Percentiles rank a stretch among this genome's conserved stretches.
Evolutionary conservation across 2,888 invertebrate species (phyloP).

Genomic region (Lasius fuliginosus): DNA sequence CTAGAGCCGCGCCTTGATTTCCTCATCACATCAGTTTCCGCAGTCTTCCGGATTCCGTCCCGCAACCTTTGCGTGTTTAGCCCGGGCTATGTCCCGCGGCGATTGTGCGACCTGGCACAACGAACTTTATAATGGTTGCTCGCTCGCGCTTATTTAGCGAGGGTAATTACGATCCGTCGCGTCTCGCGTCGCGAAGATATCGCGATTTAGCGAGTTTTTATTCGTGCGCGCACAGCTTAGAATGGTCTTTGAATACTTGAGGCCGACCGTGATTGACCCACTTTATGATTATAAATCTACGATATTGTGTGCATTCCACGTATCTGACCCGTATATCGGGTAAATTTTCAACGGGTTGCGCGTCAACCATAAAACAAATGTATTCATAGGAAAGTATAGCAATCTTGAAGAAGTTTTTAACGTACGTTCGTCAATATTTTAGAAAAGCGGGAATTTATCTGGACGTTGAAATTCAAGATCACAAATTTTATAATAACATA

Average conservation of each 20-base stretch:
- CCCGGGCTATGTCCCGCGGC: slow-evolving; percentile 13
- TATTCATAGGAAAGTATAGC: neutral
- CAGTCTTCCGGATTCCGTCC: slow-evolving; percentile 53
- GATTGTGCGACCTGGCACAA: slow-evolving; percentile 48
- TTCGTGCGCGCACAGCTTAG: neutral
- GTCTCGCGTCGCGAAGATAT: neutral
- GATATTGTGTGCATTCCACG: neutral
- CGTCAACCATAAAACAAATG: neutral
- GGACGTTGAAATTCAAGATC: slow-evolving; percentile 20
- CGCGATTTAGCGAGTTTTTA: neutral
- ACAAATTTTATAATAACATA: neutral
- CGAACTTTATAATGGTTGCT: slow-evolving; percentile 49
- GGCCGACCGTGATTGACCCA: slow-evolving; percentile 34
- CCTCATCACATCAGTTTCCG: slow-evolving; percentile 26
- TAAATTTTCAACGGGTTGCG: neutral
- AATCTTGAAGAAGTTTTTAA: neutral
- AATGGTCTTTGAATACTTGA: slow-evolving; percentile 4
- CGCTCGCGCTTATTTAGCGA: slow-evolving; percentile 31
- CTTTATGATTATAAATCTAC: slow-evolving; percentile 30
- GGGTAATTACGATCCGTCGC: slow-evolving; percentile 36
- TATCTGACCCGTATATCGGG: neutral
- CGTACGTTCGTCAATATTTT: neutral
- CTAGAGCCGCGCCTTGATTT: slow-evolving; percentile 23
- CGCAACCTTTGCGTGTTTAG: slow-evolving; percentile 36
- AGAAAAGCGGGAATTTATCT: neutral